A percentile compares a stretch with the other conserved stretches of the same genome.
Evolutionary conservation across 64 coral and sea anemone genomes (phyloP).

Genomic region (Catalaphyllia jardinei): DNA sequence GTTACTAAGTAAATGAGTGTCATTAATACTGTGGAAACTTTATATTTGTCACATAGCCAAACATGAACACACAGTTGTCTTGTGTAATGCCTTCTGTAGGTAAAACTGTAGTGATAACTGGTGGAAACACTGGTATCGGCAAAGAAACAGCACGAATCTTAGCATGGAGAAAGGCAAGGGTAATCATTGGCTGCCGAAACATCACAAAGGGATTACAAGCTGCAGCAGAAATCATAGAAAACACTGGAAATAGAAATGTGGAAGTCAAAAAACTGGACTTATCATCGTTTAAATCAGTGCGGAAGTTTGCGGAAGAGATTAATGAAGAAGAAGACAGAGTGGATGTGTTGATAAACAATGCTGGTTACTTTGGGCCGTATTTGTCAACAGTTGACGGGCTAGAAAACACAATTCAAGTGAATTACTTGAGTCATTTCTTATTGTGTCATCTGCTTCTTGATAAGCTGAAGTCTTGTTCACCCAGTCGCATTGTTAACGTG

Average conservation of each 20-base stretch:
- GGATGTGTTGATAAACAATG: constrained; percentile 68
- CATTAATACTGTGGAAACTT: no score
- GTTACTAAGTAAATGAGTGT: no score
- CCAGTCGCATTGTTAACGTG: constrained; percentile 81
- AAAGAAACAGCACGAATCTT: constrained; percentile 63
- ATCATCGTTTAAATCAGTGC: constrained; percentile 49
- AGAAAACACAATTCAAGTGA: constrained; percentile 68
- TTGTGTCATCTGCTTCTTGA: constrained; percentile 67
- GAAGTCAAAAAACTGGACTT: constrained; percentile 61
- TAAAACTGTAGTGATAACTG: constrained; percentile 67
- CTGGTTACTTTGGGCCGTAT: constrained; percentile 52
- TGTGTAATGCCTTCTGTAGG: constrained; percentile 4
- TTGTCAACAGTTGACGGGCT: constrained; percentile 43
- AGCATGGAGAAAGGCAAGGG: constrained; percentile 62
- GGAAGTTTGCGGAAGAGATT: constrained; percentile 60
- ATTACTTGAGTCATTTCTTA: constrained; percentile 88
- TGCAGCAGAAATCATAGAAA: constrained; percentile 66
- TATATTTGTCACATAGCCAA: no score
- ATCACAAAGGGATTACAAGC: constrained; percentile 60
- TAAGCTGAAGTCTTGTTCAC: constrained; percentile 68
- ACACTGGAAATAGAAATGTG: constrained; percentile 58
- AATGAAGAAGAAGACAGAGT: constrained; percentile 45
- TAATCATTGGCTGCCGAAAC: constrained; percentile 54
- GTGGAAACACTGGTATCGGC: constrained; percentile 62
- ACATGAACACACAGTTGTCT: not conserved